A percentile compares a stretch with the other conserved stretches of the same genome.
phyloP scores from a whole-genome alignment of 2,797 vertebrate genomes.

The Knipowitschia caucasica region DNA sequence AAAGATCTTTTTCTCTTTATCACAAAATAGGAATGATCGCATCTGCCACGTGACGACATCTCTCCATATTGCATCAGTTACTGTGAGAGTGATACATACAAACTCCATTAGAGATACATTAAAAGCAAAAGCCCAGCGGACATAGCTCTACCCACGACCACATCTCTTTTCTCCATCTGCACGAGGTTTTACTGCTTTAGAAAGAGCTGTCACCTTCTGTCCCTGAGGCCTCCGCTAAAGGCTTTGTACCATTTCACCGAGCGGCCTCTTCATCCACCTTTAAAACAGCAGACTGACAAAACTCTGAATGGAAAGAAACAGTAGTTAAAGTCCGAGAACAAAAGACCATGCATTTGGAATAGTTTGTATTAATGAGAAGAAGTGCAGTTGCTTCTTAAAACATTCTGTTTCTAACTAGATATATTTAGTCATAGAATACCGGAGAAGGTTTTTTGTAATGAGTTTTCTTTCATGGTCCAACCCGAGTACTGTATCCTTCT shows the following conservation, averaged over 20 bases:
- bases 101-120: conserved; percentile 44
- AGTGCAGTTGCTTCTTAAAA: too few relatives aligned
- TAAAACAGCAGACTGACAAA: conserved; percentile 4
- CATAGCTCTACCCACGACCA: conserved; percentile 32
- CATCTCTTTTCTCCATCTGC: conserved; percentile 33
- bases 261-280: conserved; percentile 30
- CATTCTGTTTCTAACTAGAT: too few relatives aligned
- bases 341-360: too few relatives aligned
- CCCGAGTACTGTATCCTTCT: too few relatives aligned
- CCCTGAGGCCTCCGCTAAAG: conserved; percentile 34
- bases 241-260: conserved; percentile 46
- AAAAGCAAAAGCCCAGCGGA: conserved; percentile 42
- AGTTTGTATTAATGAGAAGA: too few relatives aligned
- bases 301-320: not conserved
- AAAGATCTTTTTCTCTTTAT: too few relatives aligned
- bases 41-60: not conserved
- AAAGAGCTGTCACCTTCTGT: conserved; percentile 45
- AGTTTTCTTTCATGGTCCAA: too few relatives aligned
- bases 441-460: too few relatives aligned
- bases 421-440: too few relatives aligned
- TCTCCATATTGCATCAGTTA: conserved; percentile 10
- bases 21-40: not conserved
- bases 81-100: conserved; percentile 33
- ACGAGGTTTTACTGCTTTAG: conserved; percentile 17
- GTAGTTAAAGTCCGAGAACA: not conserved